Evolutionary conservation across 2,797 vertebrate genomes (phyloP), one percentile per base, ranked within the genome.

Genomic region (Bucorvus abyssinicus): DNA sequence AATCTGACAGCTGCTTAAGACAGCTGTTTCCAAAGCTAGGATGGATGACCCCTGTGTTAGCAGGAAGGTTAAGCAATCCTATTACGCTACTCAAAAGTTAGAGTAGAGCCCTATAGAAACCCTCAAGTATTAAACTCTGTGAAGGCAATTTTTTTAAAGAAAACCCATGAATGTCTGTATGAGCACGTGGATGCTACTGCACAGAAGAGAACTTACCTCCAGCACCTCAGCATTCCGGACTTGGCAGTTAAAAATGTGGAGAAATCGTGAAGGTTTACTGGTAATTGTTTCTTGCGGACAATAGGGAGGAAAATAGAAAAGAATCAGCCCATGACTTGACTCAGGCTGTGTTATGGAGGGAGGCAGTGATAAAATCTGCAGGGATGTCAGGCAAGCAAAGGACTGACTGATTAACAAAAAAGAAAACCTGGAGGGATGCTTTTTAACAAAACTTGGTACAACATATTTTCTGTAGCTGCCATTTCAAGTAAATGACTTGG

Each of bases 401-500:
- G 45, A 64, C 74, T 75, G 38, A 79, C 21, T 84, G 42, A 78
- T 75, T 22, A 57, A 77, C 67, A 13, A 55, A 59, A 45, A 52
- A 34, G 18, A 71, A 65, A 86, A 77, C 24, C 30, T 30, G 12
- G 42, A 84, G 56, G 34, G 75, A 74, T n/a, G 45, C 4, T 70
- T 82, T 89, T 74, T 60, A n/a, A 42, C 29, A 44, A 76, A 92
- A 77, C 61, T 64, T 67, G 83, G 60, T 68, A 36, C 50, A 84
- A 24, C 21, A 2, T 45, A 42, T 64, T 91, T 84, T 91, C 80
- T 70, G n/a, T 13, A 82, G 29, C 2, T 94, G 74, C 59, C 52
- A 94, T 87, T 90, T 90, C 83, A 87, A 93, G 63, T 44, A 90
- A 74, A 91, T 84, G 67, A 97, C 22, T 93, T 77, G 60, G 82